Evolutionary conservation across 2,888 invertebrate species (phyloP), one percentile per base, ranked within the genome.

Genomic region (Epinotia ramella): DNA sequence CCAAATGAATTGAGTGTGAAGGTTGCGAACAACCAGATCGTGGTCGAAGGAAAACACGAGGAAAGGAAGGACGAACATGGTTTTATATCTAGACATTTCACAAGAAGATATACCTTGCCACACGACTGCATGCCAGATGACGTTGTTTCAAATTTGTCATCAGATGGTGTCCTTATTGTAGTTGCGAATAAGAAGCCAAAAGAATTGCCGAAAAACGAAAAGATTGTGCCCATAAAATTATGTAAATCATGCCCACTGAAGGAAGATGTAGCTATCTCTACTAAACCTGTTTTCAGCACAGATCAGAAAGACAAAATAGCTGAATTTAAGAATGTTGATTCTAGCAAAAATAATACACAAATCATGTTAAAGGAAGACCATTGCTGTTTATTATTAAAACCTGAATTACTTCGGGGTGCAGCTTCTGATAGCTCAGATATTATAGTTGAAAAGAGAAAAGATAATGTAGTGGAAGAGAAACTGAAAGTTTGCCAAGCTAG

Each of bases 1-100:
- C 96, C 96, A 0, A 95, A 95, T 20, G 97, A 97, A 88, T 95
- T 97, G 46, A 95, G 95, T 1, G 96, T 97, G 0, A 97, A 96
- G 88, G 95, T 96, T 0, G 91, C 92, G 12, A 95, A 96, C 77
- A 94, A 95, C 77, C 94, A 94, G 79, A 94, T 97, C 46, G 88
- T 96, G 12, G 95, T 96, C 12, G 95, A 96, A 84, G 95, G 92
- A 3, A 94, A 90, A 79, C 95, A 95, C 78, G 92, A 94, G 77
- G 95, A 95, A 75, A 88, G 89, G 77, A 83, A 86, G 60, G 95
- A 95, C 74, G 89, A 91, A 56, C 91, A 94, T 78, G 95, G 95
- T 11, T 90, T 85, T 76, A 87, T 95, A 71, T 89, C 92, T 13
- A 85, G 95, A 68, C 90, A 94, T 63, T 95, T 95, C 79, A 89